Conservation (phyloP, 37 sponge, comb jelly and placozoan species). For the Beroe ovata region DNA sequence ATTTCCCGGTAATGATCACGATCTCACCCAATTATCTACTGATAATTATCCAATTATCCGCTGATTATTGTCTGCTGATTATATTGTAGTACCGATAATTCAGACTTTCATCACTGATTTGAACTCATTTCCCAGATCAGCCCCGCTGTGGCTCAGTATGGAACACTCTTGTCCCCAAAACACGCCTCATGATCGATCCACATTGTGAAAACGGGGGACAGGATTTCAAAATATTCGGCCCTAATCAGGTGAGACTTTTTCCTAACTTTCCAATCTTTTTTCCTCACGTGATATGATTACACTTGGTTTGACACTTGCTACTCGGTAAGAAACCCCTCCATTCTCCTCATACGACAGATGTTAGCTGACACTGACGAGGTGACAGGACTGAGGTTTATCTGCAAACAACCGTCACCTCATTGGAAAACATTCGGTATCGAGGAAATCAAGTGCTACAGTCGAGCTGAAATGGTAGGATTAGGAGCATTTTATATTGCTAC, state of each 20-base stretch:
- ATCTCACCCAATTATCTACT: too few relatives aligned
- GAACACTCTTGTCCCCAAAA: slow-evolving; percentile 54
- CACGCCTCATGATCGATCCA: slow-evolving; percentile 23
- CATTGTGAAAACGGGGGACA: slow-evolving; percentile 50
- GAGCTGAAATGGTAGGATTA: slow-evolving; percentile 10
- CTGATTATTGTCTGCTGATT: too few relatives aligned
- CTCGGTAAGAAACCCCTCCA: too few relatives aligned
- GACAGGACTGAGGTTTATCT: slow-evolving; percentile 16
- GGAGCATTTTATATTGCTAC: too few relatives aligned
- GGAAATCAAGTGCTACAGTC: slow-evolving; percentile 35
- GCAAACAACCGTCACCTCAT: slow-evolving; percentile 47
- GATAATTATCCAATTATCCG: too few relatives aligned
- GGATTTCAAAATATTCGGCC: slow-evolving; percentile 30
- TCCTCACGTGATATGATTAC: too few relatives aligned
- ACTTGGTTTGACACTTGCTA: too few relatives aligned
- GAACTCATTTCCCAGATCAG: slow-evolving; percentile 53
- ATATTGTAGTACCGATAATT: too few relatives aligned
- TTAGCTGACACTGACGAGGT: slow-evolving; percentile 8
- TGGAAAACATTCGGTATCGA: slow-evolving; percentile 40
- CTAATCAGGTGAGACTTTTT: slow-evolving; percentile 14
- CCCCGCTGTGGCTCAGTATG: slow-evolving; percentile 31
- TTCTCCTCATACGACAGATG: neutral
- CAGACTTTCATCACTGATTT: too few relatives aligned
- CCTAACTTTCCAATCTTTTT: too few relatives aligned
- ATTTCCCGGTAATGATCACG: slow-evolving; percentile 41